Conservation (phyloP, 1,140 invertebrate genomes). For the Cyclina sinensis region DNA sequence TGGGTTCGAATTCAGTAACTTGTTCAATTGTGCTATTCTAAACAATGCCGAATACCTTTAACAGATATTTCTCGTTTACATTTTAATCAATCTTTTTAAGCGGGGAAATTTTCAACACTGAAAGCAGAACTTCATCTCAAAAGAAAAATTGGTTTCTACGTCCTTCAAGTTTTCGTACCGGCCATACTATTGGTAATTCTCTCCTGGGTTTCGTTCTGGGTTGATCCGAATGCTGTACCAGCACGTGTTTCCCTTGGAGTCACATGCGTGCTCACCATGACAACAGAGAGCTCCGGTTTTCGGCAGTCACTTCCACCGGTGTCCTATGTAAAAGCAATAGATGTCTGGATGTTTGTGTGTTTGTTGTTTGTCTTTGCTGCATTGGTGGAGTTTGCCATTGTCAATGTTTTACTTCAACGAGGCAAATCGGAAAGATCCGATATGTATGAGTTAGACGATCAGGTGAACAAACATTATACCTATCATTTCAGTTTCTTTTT, state of each 20-base stretch:
- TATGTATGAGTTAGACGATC: neutral
- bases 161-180: constrained; percentile 96
- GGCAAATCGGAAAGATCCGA: neutral
- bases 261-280: constrained; percentile 78
- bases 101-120: constrained; percentile 73
- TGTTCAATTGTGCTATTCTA: no score
- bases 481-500: no score
- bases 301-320: constrained; percentile 71
- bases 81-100: no score
- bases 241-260: constrained; percentile 89
- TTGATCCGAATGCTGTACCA: constrained; percentile 89
- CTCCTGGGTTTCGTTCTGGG: constrained; percentile 98
- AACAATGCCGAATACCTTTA: no score
- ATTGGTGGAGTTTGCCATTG: constrained; percentile 94
- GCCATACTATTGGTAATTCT: constrained; percentile 97
- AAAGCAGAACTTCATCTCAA: constrained; percentile 69
- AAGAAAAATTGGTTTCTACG: constrained; percentile 91
- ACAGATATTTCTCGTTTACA: no score
- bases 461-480: neutral
- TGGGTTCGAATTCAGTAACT: no score
- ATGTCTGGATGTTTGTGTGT: constrained; percentile 96
- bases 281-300: constrained; percentile 69
- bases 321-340: constrained; percentile 91
- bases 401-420: constrained; percentile 84
- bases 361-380: constrained; percentile 95